Percentiles rank a stretch among this genome's conserved stretches.
Evolutionary conservation across 2,888 invertebrate genomes (phyloP).

Genomic region (Eulithis testata): DNA sequence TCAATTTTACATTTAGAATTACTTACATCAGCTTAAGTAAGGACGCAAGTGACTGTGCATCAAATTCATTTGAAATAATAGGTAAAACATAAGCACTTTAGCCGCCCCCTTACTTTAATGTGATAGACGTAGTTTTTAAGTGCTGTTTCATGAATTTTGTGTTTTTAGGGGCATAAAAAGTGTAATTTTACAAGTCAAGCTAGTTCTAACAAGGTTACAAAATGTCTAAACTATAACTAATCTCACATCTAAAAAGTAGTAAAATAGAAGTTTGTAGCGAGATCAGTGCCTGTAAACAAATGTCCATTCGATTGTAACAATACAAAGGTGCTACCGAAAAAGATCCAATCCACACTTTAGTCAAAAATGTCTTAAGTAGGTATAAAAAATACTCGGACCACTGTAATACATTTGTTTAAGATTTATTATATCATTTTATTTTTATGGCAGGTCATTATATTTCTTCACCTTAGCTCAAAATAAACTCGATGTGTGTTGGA

Average conservation of each 20-base stretch:
- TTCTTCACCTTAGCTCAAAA: too few species aligned
- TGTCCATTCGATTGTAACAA: conserved; percentile 5
- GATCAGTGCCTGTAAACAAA: conserved; percentile 52
- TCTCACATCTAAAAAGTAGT: conserved; percentile 59
- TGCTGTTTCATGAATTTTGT: neutral
- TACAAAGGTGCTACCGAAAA: neutral
- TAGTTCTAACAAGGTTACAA: conserved; percentile 41
- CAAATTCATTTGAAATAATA: conserved; percentile 40
- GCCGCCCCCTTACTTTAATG: conserved; percentile 3
- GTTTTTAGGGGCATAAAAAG: neutral
- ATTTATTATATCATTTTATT: too few species aligned
- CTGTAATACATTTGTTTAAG: too few species aligned
- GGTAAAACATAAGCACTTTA: conserved; percentile 23
- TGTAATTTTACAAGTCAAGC: conserved; percentile 26
- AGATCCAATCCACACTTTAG: too few species aligned
- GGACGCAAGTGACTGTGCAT: conserved; percentile 71
- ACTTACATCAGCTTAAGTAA: conserved; percentile 53
- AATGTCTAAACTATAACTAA: conserved; percentile 58
- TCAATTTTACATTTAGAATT: conserved; percentile 47
- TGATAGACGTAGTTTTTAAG: conserved; percentile 5
- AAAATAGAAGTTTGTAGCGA: conserved; percentile 68
- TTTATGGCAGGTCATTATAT: too few species aligned
- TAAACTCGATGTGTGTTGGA: too few species aligned
- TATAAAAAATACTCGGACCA: too few species aligned
- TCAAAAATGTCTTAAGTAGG: too few species aligned